Evolutionary conservation across 2,113 vertebrate species (phyloP).

Genomic region (Urocolius indicus): DNA sequence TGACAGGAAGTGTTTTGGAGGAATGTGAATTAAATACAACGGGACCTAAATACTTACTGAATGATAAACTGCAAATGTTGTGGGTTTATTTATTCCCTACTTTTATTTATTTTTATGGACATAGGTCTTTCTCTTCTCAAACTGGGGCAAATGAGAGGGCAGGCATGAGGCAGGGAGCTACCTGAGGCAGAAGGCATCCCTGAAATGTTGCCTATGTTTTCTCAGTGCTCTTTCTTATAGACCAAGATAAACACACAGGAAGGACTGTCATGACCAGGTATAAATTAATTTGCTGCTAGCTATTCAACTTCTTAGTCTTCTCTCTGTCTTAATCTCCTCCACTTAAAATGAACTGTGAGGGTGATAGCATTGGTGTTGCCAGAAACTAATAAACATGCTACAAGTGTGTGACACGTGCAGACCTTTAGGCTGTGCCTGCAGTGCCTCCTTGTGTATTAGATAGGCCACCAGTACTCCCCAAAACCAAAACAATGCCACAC

Average conservation of each 20-base stretch:
- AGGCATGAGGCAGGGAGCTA: not conserved
- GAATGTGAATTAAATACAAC: not conserved
- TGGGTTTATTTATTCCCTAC: not conserved
- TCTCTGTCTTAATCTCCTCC: not conserved
- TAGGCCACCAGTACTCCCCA: slow-evolving; percentile 13
- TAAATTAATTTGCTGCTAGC: not conserved
- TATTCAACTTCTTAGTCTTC: not conserved
- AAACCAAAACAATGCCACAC: not conserved
- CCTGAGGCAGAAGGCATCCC: not conserved
- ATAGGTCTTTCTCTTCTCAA: not conserved
- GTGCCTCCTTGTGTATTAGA: slow-evolving; percentile 60
- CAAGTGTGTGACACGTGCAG: slow-evolving; percentile 1
- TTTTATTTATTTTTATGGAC: not conserved
- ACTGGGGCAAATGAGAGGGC: not conserved
- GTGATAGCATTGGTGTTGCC: not conserved
- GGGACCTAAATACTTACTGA: not conserved
- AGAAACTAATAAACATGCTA: slow-evolving; percentile 15
- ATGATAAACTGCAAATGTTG: not conserved
- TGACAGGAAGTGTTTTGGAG: not conserved
- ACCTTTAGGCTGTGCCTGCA: slow-evolving; percentile 54
- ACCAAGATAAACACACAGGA: not conserved
- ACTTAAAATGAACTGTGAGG: not conserved
- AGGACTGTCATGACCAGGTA: not conserved
- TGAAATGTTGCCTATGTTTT: not conserved
- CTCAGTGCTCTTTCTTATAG: not conserved